Conservation (phyloP, 1,140 invertebrate genomes). For the Teleogryllus occipitalis region DNA sequence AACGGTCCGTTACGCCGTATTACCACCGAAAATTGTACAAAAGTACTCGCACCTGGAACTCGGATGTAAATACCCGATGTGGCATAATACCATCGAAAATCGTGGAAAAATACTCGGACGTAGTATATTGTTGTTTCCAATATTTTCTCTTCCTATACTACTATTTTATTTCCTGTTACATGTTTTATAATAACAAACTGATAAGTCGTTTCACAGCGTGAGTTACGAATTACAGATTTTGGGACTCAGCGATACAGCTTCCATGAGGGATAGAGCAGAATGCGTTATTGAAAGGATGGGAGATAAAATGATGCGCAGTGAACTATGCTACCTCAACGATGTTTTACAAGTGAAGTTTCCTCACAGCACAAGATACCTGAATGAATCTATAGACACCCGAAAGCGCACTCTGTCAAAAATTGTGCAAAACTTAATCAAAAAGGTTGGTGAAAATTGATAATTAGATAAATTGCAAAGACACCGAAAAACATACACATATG, state of each 20-base stretch:
- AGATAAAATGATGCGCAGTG: background rate
- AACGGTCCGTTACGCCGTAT: too few species aligned
- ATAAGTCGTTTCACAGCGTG: background rate
- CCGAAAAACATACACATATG: too few species aligned
- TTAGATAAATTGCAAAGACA: background rate
- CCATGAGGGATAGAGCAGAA: background rate
- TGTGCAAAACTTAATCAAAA: background rate
- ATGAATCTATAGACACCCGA: background rate
- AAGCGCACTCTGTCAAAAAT: background rate
- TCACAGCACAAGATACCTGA: background rate
- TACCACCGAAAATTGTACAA: too few species aligned
- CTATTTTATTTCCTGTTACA: background rate
- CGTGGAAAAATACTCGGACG: too few species aligned
- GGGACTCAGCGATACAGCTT: background rate
- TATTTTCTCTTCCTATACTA: background rate
- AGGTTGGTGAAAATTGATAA: background rate
- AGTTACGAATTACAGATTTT: background rate
- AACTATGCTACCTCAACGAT: background rate
- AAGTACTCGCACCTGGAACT: too few species aligned
- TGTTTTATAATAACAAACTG: background rate
- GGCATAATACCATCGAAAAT: too few species aligned
- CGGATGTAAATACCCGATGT: too few species aligned
- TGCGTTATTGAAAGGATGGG: background rate
- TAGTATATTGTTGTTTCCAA: too few species aligned
- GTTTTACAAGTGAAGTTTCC: background rate